These are phyloP conservation scores for Cliona cf. orientalis DNA, from an alignment of 37 sponge, comb jelly and placozoan species.

Conservation along the genomic window DNA sequence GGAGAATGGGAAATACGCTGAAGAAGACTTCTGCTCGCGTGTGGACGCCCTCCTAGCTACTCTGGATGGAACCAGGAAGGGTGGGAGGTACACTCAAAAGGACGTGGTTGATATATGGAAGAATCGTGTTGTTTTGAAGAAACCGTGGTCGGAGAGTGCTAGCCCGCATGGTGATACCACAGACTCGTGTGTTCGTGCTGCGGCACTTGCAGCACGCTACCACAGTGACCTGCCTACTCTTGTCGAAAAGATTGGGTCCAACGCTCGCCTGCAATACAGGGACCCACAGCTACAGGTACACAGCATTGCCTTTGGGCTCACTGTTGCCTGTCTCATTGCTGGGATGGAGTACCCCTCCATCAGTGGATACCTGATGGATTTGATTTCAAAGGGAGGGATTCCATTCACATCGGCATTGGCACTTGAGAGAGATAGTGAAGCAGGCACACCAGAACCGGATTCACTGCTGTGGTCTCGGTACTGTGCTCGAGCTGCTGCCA, in stretches of 20 bases:
- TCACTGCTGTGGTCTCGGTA: neutral
- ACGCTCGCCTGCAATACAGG: neutral
- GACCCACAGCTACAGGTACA: neutral
- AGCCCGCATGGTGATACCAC: neutral
- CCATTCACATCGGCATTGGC: neutral
- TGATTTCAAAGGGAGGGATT: neutral
- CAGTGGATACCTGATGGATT: neutral
- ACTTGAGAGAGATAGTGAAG: neutral
- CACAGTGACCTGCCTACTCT: conserved; percentile 1
- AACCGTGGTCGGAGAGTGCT: neutral
- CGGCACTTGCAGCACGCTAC: conserved; percentile 1
- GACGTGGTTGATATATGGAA: conserved; percentile 1
- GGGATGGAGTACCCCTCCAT: neutral
- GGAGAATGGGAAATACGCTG: conserved; percentile 1
- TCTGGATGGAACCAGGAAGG: conserved; percentile 3
- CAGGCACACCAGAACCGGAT: neutral
- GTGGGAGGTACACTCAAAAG: conserved; percentile 9
- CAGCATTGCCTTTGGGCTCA: conserved; percentile 1
- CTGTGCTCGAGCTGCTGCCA: neutral
- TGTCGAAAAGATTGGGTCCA: neutral
- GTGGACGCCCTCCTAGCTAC: conserved; percentile 1
- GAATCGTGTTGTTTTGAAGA: neutral
- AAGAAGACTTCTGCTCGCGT: neutral
- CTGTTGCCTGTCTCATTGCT: neutral
- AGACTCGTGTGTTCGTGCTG: neutral